Conservation (phyloP, 1,140 invertebrate species). For the Frieseomelitta varia region DNA sequence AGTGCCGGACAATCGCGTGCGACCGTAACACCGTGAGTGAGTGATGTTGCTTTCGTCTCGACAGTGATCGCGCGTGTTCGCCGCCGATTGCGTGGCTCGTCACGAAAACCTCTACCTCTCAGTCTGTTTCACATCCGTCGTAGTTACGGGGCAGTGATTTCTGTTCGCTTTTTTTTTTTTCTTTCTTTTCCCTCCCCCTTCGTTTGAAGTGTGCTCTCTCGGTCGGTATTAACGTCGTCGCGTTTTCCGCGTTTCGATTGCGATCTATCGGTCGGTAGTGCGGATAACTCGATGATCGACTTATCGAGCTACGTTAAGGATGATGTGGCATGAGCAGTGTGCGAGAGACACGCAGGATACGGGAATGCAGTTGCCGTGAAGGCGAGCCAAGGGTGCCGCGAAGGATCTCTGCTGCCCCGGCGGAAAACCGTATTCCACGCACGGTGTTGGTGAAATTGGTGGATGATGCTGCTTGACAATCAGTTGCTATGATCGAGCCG, state of each 20-base stretch:
- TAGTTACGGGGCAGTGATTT: slow-evolving; percentile 13
- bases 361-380: neutral
- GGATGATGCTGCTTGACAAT: slow-evolving; percentile 46
- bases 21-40: neutral
- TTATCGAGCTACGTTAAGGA: neutral
- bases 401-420: too few species aligned
- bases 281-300: neutral
- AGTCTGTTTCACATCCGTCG: neutral
- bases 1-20: slow-evolving; percentile 7
- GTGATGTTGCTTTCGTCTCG: neutral
- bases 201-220: neutral
- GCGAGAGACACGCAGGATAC: slow-evolving; percentile 19
- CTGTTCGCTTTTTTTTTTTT: neutral
- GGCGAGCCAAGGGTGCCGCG: neutral
- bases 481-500: slow-evolving; percentile 68
- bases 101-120: neutral
- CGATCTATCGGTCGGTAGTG: neutral
- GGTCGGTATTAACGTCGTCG: neutral
- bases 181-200: too few species aligned
- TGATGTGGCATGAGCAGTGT: slow-evolving; percentile 18
- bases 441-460: slow-evolving; percentile 24
- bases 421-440: too few species aligned
- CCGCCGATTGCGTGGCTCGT: neutral
- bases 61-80: slow-evolving; percentile 6
- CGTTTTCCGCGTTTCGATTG: too few species aligned